These are phyloP conservation scores for Pollicipes pollicipes DNA, from an alignment of 1,140 invertebrate species.

Conservation along the genomic window DNA sequence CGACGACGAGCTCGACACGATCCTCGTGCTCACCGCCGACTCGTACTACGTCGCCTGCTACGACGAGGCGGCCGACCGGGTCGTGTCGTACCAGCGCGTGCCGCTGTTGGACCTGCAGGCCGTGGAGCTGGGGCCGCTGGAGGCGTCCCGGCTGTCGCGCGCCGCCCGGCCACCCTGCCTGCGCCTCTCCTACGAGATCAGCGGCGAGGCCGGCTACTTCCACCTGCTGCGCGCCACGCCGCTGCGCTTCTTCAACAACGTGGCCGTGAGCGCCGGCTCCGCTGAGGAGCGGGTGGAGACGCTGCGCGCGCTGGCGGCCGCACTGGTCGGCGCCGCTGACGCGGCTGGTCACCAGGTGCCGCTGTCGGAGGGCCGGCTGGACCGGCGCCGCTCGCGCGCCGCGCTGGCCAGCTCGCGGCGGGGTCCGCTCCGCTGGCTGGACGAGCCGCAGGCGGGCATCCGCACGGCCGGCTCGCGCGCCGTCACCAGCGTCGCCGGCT, in stretches of 20 bases:
- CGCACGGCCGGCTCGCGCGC: background rate
- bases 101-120: conserved; percentile 41
- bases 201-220: conserved; percentile 56
- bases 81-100: conserved; percentile 56
- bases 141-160: conserved; percentile 21
- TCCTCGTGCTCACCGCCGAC: conserved; percentile 73
- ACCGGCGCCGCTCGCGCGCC: background rate
- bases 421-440: background rate
- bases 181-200: conserved; percentile 58
- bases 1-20: conserved; percentile 83
- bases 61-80: conserved; percentile 81
- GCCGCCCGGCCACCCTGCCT: conserved; percentile 37
- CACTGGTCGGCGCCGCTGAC: background rate
- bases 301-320: background rate
- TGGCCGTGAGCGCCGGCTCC: conserved; percentile 47
- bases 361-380: background rate
- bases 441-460: background rate
- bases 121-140: conserved; percentile 37
- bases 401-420: background rate
- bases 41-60: conserved; percentile 79
- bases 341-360: background rate
- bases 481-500: background rate
- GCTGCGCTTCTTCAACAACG: conserved; percentile 85
- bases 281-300: background rate
- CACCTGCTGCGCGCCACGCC: conserved; percentile 83